Base-by-base conservation (phyloP, 2,113 vertebrate genomes). In the Lagenorhynchus albirostris region DNA sequence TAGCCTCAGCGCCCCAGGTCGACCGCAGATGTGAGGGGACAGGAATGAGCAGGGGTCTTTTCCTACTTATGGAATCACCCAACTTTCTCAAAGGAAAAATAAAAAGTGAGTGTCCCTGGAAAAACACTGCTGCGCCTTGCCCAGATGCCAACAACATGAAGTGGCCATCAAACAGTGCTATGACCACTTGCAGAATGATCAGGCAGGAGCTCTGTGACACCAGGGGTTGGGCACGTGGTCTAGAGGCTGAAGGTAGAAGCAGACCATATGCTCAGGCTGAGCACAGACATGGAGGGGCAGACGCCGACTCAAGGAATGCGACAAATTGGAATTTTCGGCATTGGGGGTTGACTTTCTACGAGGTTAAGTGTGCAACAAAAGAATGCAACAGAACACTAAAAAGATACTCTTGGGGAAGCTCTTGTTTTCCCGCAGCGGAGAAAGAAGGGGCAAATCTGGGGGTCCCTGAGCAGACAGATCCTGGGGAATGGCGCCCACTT, bases 401-500 rank as follows among this genome's bases (percentile, higher is more conserved):
- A 33, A 44, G 41, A 53, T 21, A 4, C 36, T 53, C 33, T 33
- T 17, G 20, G n/a, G 33, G 20, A 10, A 41, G 31, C 26, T 18
- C 18, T 94, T 62, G 23, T 26, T 68, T 77, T 91, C 36, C 25
- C 47, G 63, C n/a, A 88, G 53, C 31, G 83, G 87, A 80, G 36
- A 74, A 85, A 92, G 38, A 67, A 89, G 31, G 10, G 36, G 36
- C 31, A 67, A 12, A 90, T 10, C 14, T n/a, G 4, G 74, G 50
- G 29, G 38, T 33, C n/a, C 6, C 11, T 0, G 0, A 38, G 13
- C 1, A 8, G 41, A 11, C 41, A n/a, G 17, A 1, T 4, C 36
- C 38, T 29, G 8, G 55, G 50, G 90, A 77, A 53, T 50, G 21
- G 15, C 79, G 47, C 23, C 55, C 41, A 26, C 38, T 44, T 6